Conservation (phyloP, 2,113 vertebrate genomes). For the Todiramphus chloris region DNA sequence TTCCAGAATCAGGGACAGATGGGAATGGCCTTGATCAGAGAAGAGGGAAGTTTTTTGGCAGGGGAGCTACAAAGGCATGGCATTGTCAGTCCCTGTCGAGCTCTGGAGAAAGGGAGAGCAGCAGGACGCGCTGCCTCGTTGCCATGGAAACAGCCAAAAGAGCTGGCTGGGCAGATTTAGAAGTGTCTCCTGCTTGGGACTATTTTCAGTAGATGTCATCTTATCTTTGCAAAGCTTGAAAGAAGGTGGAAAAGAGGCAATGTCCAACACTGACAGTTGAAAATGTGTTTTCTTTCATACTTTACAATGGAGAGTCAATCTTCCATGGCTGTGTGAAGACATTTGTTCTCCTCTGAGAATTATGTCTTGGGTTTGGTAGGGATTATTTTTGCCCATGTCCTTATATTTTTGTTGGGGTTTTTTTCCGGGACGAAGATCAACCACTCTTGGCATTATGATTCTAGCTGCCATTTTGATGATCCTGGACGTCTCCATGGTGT, state of each 20-base stretch:
- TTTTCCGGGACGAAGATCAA: not conserved
- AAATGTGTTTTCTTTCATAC: not conserved
- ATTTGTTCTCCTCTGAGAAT: not conserved
- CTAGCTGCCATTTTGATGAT: not conserved
- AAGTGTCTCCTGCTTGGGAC: constrained; percentile 1
- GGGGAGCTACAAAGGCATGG: not conserved
- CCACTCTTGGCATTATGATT: not conserved
- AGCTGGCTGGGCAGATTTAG: not conserved
- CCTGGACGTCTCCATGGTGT: not conserved
- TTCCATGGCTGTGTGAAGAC: not conserved
- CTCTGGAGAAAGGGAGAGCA: not conserved
- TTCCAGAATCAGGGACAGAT: not conserved
- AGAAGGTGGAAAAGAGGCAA: not conserved
- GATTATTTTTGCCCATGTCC: not conserved
- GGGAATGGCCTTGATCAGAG: not conserved
- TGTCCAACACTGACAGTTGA: not conserved
- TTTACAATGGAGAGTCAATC: not conserved
- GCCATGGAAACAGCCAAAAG: constrained; percentile 31
- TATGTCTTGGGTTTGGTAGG: not conserved
- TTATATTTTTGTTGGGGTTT: not conserved
- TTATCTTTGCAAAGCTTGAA: not conserved
- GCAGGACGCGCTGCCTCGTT: not conserved
- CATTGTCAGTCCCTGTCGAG: accelerated
- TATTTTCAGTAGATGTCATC: not conserved
- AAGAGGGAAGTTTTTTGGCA: constrained; percentile 9